Evolutionary conservation across 2,797 vertebrate species (phyloP), one percentile per base, ranked within the genome.

Genomic region (Enteromius unitaeniatus): DNA sequence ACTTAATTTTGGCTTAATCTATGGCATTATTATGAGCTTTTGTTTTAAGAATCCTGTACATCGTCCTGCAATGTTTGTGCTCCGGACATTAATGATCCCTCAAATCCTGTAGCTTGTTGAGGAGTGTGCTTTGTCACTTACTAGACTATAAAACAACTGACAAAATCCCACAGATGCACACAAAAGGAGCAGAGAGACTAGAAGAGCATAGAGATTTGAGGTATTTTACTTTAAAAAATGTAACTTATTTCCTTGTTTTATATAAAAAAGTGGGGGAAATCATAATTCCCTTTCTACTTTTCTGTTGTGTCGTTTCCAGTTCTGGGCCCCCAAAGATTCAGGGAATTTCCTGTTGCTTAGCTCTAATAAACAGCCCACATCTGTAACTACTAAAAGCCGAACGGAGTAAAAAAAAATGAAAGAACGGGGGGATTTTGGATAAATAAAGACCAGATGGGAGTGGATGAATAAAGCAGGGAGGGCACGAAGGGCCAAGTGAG

Each of bases 301-400:
- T 28, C 31, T 40, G 49, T 53, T 73, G 11, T 58, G 69, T 65
- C 55, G 67, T 9, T 53, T 62, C 65, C 26, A 53, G 78, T 78
- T 87, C 89, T 84, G 89, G 90, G 92, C 92, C 93, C 92, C 94
- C 84, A 93, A 93, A 92, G 86, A 93, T 93, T 93, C 92, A 47
- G 90, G 92, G 94, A 95, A 96, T 96, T 97, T 97, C 96, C 96
- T 96, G 95, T 95, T 95, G 92, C 93, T 90, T 81, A 80, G 91
- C 92, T 93, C 94, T 91, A 92, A 95, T 95, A 95, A 94, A 94
- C 91, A 85, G 81, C 89, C 88, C 93, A 90, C 96, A 97, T 96
- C 96, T 97, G 96, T 85, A 94, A 92, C 90, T 93, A 93, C 93
- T 96, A 93, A 95, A 62, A 92, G 89, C 77, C 84, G 83, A 89